A percentile compares a stretch with the other conserved stretches of the same genome.
Conservation (phyloP, 2,113 vertebrate genomes). For the Danio rerio region DNA sequence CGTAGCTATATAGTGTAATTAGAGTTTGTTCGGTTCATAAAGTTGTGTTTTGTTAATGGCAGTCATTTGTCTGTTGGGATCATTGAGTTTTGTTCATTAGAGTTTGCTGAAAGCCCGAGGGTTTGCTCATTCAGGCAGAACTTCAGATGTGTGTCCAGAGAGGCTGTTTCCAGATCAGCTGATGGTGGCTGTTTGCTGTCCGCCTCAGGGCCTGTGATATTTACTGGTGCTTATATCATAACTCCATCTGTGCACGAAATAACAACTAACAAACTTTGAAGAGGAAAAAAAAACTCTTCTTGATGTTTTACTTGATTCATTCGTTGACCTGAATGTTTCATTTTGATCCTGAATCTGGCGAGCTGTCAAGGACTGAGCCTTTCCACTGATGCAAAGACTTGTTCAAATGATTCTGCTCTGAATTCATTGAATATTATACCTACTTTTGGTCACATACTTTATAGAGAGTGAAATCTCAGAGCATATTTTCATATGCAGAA, state of each 20-base stretch:
- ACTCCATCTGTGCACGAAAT: slow-evolving; percentile 19
- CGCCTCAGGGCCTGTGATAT: slow-evolving; percentile 22
- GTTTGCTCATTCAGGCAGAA: neutral
- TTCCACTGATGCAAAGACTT: neutral
- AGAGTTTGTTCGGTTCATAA: too few relatives aligned
- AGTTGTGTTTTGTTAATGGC: slow-evolving; percentile 12
- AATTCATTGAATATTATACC: neutral
- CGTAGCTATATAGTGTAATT: neutral
- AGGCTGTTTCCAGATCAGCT: slow-evolving; percentile 44
- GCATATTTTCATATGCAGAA: neutral
- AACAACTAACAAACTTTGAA: neutral
- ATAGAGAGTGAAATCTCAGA: neutral
- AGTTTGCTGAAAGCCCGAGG: slow-evolving; percentile 28
- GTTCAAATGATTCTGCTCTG: neutral
- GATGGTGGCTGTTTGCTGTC: slow-evolving; percentile 21
- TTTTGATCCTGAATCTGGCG: neutral
- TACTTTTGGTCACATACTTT: neutral
- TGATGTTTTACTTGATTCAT: neutral
- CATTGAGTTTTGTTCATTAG: neutral
- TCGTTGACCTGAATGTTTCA: neutral
- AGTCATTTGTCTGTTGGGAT: neutral
- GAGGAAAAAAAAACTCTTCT: neutral
- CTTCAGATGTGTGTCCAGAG: slow-evolving; percentile 19
- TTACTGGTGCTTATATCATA: slow-evolving; percentile 24
- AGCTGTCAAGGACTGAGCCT: neutral